Evolutionary conservation across 2,888 invertebrate genomes (phyloP).

Genomic region (Sarcophaga rosellei): DNA sequence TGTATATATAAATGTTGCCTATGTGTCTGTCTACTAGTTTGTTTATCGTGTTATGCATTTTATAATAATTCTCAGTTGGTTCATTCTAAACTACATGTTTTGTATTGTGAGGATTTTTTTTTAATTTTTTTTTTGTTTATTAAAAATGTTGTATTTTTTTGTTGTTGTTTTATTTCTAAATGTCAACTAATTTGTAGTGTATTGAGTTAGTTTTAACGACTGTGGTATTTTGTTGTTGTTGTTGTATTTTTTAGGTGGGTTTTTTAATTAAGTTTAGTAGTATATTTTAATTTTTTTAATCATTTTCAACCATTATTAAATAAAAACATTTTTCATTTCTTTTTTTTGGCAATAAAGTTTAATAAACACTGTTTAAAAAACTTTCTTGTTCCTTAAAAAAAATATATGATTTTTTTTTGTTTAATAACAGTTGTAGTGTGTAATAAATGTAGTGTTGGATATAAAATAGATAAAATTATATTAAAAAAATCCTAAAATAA

Average conservation of each 20-base stretch:
- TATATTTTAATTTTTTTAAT: neutral
- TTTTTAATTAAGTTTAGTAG: slow-evolving; percentile 47
- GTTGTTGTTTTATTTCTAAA: slow-evolving; percentile 8
- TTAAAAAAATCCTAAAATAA: too few relatives aligned
- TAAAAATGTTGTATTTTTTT: neutral
- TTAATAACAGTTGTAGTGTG: too few relatives aligned
- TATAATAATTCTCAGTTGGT: slow-evolving; percentile 15
- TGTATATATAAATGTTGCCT: slow-evolving; percentile 39
- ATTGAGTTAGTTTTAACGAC: slow-evolving; percentile 26
- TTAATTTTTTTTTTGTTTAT: neutral
- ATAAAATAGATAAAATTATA: too few relatives aligned
- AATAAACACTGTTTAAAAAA: neutral
- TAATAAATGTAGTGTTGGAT: too few relatives aligned
- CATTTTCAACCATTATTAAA: neutral
- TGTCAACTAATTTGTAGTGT: slow-evolving; percentile 30
- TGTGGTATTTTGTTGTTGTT: slow-evolving; percentile 53
- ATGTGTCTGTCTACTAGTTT: slow-evolving; percentile 21
- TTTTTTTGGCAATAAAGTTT: neutral
- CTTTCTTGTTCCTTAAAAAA: too few relatives aligned
- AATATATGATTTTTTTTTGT: too few relatives aligned
- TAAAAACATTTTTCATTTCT: neutral
- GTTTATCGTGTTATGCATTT: neutral
- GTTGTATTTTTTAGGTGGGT: slow-evolving; percentile 60
- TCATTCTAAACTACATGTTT: slow-evolving; percentile 33
- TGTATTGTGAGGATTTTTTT: neutral